Conservation (phyloP, 2,113 vertebrate species). For the Nematolebias whitei region DNA sequence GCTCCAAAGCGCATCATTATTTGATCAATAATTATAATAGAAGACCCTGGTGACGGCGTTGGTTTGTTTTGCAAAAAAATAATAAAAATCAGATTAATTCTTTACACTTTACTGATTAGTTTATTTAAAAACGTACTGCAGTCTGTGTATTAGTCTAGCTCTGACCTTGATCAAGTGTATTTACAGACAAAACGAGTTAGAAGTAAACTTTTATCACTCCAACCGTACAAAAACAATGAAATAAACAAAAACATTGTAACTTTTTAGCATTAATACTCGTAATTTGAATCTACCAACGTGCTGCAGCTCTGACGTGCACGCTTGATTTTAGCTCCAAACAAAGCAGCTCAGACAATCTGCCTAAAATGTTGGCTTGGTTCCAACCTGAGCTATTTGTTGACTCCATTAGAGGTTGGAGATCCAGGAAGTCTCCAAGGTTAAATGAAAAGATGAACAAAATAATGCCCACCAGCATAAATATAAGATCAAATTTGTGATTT, state of each 20-base stretch:
- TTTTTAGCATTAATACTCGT: neutral
- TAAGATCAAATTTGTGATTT: neutral
- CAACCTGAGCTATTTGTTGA: neutral
- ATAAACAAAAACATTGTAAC: neutral
- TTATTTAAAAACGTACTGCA: neutral
- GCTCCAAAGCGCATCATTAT: neutral
- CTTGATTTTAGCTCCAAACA: neutral
- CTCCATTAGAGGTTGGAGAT: conserved; percentile 1
- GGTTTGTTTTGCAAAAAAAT: neutral
- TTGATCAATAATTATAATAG: no score
- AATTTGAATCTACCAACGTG: neutral
- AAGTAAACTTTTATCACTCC: neutral
- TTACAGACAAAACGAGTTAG: conserved; percentile 2
- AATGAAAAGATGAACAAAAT: neutral
- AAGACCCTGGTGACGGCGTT: no score
- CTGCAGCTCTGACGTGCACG: neutral
- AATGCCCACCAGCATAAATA: neutral
- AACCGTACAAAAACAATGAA: neutral
- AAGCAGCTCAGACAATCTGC: neutral
- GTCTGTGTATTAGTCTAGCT: conserved; percentile 2
- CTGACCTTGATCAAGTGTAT: neutral
- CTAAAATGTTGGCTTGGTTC: conserved; percentile 3
- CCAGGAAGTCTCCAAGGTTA: neutral
- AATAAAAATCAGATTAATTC: neutral
- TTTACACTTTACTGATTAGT: neutral